Evolutionary conservation across 2,888 invertebrate species (phyloP).

Genomic region (Spodoptera littoralis): DNA sequence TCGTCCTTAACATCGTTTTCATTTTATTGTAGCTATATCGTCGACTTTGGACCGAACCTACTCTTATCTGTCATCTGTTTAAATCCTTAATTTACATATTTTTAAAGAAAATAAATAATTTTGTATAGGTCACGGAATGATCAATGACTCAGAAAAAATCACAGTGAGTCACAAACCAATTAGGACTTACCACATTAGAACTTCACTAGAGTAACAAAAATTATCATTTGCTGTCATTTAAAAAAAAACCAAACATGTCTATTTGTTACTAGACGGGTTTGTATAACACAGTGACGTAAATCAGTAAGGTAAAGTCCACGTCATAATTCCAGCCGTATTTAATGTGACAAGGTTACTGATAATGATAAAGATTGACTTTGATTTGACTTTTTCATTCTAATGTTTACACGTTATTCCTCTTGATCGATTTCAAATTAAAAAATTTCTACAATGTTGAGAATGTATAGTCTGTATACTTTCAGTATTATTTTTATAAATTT

Average conservation of each 20-base stretch:
- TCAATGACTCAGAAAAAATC: slow-evolving; percentile 13
- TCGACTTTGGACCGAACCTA: slow-evolving; percentile 26
- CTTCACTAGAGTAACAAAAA: slow-evolving; percentile 15
- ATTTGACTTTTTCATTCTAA: slow-evolving; percentile 61
- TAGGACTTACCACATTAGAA: slow-evolving; percentile 3
- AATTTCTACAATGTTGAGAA: no score
- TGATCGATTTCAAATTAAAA: no score
- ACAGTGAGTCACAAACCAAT: slow-evolving; percentile 26
- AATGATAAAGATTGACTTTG: slow-evolving; percentile 70
- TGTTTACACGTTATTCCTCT: background rate
- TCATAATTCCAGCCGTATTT: slow-evolving; percentile 51
- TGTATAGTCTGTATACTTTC: no score
- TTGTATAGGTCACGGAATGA: background rate
- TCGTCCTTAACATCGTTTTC: background rate
- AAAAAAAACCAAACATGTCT: slow-evolving; percentile 28
- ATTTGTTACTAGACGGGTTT: slow-evolving; percentile 43
- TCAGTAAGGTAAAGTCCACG: slow-evolving; percentile 55
- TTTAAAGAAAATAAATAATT: slow-evolving; percentile 15
- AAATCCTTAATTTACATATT: slow-evolving; percentile 14
- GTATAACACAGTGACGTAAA: slow-evolving; percentile 56
- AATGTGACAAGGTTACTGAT: slow-evolving; percentile 58
- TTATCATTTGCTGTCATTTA: slow-evolving; percentile 22
- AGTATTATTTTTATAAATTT: no score
- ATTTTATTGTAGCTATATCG: background rate
- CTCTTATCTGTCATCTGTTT: background rate